phyloP scores from a whole-genome alignment of 35 echinoderm and acorn worm genomes.

The Heliocidaris erythrogramma region DNA sequence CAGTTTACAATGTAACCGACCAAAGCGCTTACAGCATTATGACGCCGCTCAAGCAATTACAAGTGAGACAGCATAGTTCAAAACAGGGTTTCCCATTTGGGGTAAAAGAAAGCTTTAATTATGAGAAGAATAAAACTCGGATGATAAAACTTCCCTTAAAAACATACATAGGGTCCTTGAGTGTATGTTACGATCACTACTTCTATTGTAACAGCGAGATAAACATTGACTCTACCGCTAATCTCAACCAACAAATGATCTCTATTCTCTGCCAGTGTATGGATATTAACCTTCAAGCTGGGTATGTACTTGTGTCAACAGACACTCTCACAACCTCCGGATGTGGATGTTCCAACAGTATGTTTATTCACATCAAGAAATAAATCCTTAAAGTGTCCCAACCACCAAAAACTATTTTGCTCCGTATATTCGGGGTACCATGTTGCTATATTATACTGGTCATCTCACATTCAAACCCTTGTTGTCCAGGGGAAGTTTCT shows the following conservation, averaged over 20 bases:
- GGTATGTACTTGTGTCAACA: not conserved
- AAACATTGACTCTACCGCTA: not conserved
- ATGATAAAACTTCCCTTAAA: not conserved
- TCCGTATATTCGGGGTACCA: too few species aligned
- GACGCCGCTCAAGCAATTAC: too few species aligned
- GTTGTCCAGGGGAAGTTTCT: too few species aligned
- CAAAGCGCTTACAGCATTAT: too few species aligned
- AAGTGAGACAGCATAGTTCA: not conserved
- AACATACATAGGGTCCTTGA: not conserved
- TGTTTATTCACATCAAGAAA: too few species aligned
- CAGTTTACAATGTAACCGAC: too few species aligned
- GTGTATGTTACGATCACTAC: not conserved
- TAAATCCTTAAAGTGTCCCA: too few species aligned
- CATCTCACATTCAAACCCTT: too few species aligned
- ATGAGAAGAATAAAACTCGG: not conserved
- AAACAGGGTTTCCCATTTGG: not conserved
- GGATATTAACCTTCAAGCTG: not conserved
- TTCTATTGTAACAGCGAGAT: not conserved
- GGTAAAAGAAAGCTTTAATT: not conserved
- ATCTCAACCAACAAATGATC: not conserved
- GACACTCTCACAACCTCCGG: too few species aligned
- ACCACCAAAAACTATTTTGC: too few species aligned
- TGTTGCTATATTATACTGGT: too few species aligned
- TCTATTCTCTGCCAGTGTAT: not conserved
- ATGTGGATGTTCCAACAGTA: too few species aligned